Percentiles rank a stretch among this genome's conserved stretches.
Conservation (phyloP, 2,888 invertebrate genomes). For the Ophraella communa region DNA sequence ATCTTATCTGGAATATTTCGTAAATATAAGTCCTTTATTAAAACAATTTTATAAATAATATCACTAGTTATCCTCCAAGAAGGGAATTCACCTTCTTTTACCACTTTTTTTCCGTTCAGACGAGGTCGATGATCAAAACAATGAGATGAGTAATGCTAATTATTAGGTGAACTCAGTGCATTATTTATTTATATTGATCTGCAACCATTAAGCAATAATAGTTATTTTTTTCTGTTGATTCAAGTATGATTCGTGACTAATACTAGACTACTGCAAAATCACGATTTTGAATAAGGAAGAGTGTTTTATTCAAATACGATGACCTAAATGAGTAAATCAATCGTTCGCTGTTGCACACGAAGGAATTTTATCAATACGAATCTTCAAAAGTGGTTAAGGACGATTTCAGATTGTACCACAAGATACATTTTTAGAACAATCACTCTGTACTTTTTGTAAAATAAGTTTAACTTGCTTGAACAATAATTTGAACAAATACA, state of each 20-base stretch:
- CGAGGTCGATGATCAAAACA: constrained; percentile 22
- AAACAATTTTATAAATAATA: no score
- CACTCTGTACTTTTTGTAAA: no score
- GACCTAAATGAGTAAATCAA: background rate
- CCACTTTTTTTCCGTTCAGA: background rate
- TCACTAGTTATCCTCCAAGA: no score
- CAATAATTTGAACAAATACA: no score
- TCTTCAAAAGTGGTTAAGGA: no score
- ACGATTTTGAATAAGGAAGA: constrained; percentile 10
- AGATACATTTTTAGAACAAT: no score
- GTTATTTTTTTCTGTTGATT: constrained; percentile 4
- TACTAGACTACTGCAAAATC: background rate
- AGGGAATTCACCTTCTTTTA: background rate
- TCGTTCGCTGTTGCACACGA: no score
- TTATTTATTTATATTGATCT: constrained; percentile 8
- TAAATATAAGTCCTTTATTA: no score
- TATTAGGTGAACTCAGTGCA: background rate
- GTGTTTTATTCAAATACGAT: background rate
- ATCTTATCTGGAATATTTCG: no score
- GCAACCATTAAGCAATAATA: constrained; percentile 11
- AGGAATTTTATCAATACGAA: no score
- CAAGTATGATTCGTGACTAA: constrained; percentile 20
- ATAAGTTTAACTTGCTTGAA: no score
- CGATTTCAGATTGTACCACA: no score
- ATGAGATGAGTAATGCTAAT: constrained; percentile 20